Evolutionary conservation across 2,797 vertebrate genomes (phyloP).

Genomic region (Acanthurus leucopareius): DNA sequence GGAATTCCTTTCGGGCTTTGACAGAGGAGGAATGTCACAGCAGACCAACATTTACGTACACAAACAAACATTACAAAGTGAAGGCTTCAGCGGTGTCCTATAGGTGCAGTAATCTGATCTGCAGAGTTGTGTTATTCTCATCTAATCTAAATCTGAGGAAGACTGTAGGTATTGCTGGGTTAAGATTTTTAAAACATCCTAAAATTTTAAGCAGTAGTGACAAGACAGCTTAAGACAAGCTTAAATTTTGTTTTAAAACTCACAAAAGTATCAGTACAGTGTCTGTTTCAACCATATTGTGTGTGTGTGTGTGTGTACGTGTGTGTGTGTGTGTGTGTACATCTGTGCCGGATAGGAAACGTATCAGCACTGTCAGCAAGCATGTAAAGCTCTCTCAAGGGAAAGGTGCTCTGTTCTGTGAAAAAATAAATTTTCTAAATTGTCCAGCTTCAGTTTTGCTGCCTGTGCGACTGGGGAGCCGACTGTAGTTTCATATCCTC

Average conservation of each 20-base stretch:
- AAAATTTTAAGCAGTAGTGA: neutral
- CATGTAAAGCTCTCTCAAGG: slow-evolving; percentile 17
- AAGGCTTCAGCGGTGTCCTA: neutral
- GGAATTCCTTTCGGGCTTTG: slow-evolving; percentile 81
- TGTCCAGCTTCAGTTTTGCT: slow-evolving; percentile 57
- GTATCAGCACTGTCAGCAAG: slow-evolving; percentile 28
- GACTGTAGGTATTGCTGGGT: neutral
- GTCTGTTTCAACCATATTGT: neutral
- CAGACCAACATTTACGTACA: slow-evolving; percentile 63
- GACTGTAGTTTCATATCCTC: slow-evolving; percentile 63
- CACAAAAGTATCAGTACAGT: slow-evolving; percentile 10
- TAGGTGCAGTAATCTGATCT: neutral
- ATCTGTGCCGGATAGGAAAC: slow-evolving; percentile 46
- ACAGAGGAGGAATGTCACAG: slow-evolving; percentile 79
- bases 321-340: neutral
- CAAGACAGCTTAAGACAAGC: neutral
- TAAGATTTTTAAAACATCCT: too few relatives aligned
- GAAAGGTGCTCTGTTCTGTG: slow-evolving; percentile 17
- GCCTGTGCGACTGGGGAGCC: slow-evolving; percentile 33
- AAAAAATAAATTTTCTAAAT: slow-evolving; percentile 38
- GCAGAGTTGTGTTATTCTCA: neutral
- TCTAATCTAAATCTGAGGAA: slow-evolving; percentile 2
- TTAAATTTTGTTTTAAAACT: neutral
- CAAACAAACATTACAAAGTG: slow-evolving; percentile 59
- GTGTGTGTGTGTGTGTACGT: too few relatives aligned